Base-by-base conservation (phyloP, 1,140 invertebrate species). In the Drosophila asahinai region DNA sequence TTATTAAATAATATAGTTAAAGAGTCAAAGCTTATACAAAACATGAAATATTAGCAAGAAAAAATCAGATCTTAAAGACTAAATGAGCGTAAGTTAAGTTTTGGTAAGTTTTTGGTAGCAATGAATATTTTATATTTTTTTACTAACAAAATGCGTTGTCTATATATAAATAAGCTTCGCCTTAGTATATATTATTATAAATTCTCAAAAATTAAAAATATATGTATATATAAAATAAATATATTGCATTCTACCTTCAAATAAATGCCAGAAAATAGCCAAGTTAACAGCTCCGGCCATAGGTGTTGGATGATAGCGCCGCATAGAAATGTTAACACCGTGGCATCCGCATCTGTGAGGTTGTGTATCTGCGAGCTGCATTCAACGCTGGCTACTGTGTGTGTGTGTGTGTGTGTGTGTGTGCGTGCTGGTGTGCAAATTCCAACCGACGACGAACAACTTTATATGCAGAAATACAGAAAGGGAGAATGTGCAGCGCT, bases 281-380 rank as follows among this genome's bases (percentile, higher is more conserved):
- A 68, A 30, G 8, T 5, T 48, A 43, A 25, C 27, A 55, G 25
- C 36, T 49, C 58, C 25, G 17, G n/a, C 25, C 38, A 42, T 73
- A 87, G 84, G 84, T 87, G 84, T 87, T 89, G 76, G 61, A 22
- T 75, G 67, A 22, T 75, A 70, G 30, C 65, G 77, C 81, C 84
- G 62, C 84, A 87, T 87, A 80, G 84, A 83, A 84, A 89, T 81
- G 80, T 87, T 77, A 87, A 63, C 84, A 65, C 71, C 38, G 7
- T 36, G 61, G 66, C 47, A 70, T 70, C 47, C 71, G 54, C 71
- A 68, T 80, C 65, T 52, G 51, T 42, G 59, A 57, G 43, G 17
- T 22, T 62, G 30, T 51, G 58, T 48, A 47, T 63, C 48, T 72
- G 62, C 68, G 55, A 52, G 63, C 62, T 73, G 48, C 54, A 64